Percentiles rank a stretch among this genome's conserved stretches.
phyloP scores from a whole-genome alignment of 1,140 invertebrate genomes.

The Papilio polyxenes region DNA sequence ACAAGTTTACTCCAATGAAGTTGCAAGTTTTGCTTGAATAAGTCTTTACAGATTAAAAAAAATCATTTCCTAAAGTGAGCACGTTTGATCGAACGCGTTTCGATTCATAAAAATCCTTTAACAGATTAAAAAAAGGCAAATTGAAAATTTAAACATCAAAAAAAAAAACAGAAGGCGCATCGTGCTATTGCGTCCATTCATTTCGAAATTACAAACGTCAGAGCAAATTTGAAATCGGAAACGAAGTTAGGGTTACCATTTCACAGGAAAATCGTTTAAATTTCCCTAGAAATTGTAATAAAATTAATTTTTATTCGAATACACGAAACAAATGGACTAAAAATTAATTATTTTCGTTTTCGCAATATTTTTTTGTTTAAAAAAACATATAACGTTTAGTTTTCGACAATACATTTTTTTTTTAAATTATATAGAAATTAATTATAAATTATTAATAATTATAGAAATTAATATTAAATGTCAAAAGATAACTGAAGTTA shows the following conservation, averaged over 20 bases:
- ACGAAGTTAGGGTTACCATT: slow-evolving; percentile 46
- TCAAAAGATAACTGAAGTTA: too few relatives aligned
- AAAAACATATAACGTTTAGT: too few relatives aligned
- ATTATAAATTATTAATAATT: too few relatives aligned
- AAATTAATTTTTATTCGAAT: too few relatives aligned
- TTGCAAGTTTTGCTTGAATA: background rate
- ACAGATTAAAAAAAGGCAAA: slow-evolving; percentile 36
- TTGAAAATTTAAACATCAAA: slow-evolving; percentile 48
- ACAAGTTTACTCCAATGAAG: background rate
- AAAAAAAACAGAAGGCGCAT: slow-evolving; percentile 58
- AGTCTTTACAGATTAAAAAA: background rate
- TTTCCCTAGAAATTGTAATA: slow-evolving; percentile 3
- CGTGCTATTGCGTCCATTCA: slow-evolving; percentile 54
- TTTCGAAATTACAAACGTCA: slow-evolving; percentile 54
- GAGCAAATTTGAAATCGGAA: slow-evolving; percentile 63
- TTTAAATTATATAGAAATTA: too few relatives aligned
- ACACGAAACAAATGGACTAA: too few relatives aligned
- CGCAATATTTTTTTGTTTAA: too few relatives aligned
- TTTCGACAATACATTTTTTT: too few relatives aligned
- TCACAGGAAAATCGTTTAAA: background rate
- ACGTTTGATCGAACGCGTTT: slow-evolving; percentile 22
- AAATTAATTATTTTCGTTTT: too few relatives aligned
- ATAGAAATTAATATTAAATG: too few relatives aligned
- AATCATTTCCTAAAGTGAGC: slow-evolving; percentile 15
- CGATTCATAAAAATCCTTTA: slow-evolving; percentile 30